phyloP scores from a whole-genome alignment of 2,113 vertebrate genomes.

The Carassius auratus region DNA sequence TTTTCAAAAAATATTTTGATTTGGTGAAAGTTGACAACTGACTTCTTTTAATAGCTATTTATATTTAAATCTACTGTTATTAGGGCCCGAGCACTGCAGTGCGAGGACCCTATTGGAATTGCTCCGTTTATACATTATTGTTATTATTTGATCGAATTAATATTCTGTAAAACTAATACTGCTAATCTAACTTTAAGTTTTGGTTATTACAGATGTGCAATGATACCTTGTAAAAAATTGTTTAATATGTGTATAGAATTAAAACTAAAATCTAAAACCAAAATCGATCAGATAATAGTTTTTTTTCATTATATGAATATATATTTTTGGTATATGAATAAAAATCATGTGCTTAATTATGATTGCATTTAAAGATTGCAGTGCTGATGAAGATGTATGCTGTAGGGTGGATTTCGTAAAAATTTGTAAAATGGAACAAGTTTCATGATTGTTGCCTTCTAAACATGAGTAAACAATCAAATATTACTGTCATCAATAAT shows the following conservation, averaged over 20 bases:
- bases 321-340: neutral
- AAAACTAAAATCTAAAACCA: neutral
- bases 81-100: too few relatives aligned
- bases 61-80: neutral
- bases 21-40: neutral
- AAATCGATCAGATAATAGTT: neutral
- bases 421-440: neutral
- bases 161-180: neutral
- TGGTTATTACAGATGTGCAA: neutral
- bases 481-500: neutral
- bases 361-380: neutral
- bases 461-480: neutral
- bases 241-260: neutral
- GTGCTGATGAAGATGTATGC: neutral
- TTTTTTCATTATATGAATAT: neutral
- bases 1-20: constrained; percentile 66
- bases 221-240: neutral
- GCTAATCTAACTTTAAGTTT: neutral
- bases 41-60: neutral
- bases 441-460: neutral
- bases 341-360: neutral
- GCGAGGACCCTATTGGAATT: too few relatives aligned
- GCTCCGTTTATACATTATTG: neutral
- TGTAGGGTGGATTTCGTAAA: neutral
- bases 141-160: neutral